Evolutionary conservation across 1,140 invertebrate genomes (phyloP).

Genomic region (Venturia canescens): DNA sequence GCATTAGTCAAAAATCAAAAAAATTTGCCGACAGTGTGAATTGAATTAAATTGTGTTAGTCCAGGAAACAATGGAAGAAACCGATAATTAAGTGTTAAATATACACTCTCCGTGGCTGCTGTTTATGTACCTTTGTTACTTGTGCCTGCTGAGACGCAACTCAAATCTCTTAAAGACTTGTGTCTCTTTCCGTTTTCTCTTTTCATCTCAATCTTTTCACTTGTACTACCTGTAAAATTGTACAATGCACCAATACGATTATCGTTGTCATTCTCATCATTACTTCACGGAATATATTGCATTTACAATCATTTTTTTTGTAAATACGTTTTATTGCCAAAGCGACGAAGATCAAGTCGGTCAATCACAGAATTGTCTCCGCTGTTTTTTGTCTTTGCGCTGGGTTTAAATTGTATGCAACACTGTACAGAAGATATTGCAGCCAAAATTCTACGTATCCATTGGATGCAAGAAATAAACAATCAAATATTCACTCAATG

Average conservation of each 20-base stretch:
- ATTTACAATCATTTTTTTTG: slow-evolving; percentile 23
- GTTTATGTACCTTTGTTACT: slow-evolving; percentile 79
- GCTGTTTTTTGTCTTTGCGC: too few relatives aligned
- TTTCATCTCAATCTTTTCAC: slow-evolving; percentile 80
- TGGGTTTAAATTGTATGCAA: too few relatives aligned
- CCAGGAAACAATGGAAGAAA: background rate
- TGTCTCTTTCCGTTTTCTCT: slow-evolving; percentile 81
- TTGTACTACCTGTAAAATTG: slow-evolving; percentile 73
- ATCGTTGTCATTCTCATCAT: slow-evolving; percentile 53
- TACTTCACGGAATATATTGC: slow-evolving; percentile 31
- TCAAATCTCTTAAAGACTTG: slow-evolving; percentile 83
- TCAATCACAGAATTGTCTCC: too few relatives aligned
- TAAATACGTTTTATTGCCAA: background rate
- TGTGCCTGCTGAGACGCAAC: slow-evolving; percentile 82
- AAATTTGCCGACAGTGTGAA: too few relatives aligned
- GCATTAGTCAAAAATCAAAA: too few relatives aligned
- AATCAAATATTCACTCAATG: too few relatives aligned
- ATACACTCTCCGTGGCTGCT: background rate
- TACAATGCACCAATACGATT: slow-evolving; percentile 69
- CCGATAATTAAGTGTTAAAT: background rate
- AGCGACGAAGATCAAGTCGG: too few relatives aligned
- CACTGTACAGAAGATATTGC: too few relatives aligned
- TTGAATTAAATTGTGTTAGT: background rate
- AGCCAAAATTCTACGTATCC: too few relatives aligned
- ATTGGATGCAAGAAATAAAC: too few relatives aligned